Conservation (phyloP, 2,888 invertebrate genomes). For the Pollenia amentaria region DNA sequence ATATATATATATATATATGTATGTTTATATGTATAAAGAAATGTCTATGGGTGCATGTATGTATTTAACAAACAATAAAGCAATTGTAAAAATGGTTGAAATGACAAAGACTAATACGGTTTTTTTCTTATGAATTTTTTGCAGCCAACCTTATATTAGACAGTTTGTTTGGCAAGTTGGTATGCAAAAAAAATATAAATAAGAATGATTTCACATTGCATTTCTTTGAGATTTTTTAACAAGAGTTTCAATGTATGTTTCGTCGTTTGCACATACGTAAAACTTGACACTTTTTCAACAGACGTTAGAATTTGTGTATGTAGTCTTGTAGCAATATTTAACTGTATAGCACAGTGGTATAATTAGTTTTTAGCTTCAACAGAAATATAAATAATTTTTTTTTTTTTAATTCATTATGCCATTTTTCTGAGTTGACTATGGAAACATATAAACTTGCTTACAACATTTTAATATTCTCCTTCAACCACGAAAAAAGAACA, state of each 20-base stretch:
- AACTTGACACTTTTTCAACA: conserved; percentile 66
- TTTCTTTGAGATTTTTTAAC: conserved; percentile 47
- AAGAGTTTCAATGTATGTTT: conserved; percentile 7
- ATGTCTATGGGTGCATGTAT: neutral
- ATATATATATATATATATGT: conserved; percentile 9
- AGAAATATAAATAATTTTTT: too few species aligned
- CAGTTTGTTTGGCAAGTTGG: conserved; percentile 43
- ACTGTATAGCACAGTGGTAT: conserved; percentile 28
- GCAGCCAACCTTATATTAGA: conserved; percentile 16
- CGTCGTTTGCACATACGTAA: conserved; percentile 21
- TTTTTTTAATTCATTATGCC: too few species aligned
- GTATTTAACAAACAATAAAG: conserved; percentile 68
- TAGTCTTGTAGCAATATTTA: neutral
- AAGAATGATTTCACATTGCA: conserved; percentile 56
- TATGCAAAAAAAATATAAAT: conserved; percentile 21
- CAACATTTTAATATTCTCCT: neutral
- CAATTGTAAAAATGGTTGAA: conserved; percentile 71
- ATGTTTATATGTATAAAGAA: neutral
- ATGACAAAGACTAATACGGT: conserved; percentile 72
- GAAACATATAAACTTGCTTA: neutral
- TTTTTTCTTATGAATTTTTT: conserved; percentile 24
- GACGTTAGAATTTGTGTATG: conserved; percentile 22
- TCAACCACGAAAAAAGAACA: neutral
- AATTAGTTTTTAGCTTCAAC: too few species aligned
- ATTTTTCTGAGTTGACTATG: neutral